A percentile compares a stretch with the other conserved stretches of the same genome.
These are phyloP conservation scores for Clamator glandarius DNA, from an alignment of 2,797 vertebrate species.

Conservation along the genomic window DNA sequence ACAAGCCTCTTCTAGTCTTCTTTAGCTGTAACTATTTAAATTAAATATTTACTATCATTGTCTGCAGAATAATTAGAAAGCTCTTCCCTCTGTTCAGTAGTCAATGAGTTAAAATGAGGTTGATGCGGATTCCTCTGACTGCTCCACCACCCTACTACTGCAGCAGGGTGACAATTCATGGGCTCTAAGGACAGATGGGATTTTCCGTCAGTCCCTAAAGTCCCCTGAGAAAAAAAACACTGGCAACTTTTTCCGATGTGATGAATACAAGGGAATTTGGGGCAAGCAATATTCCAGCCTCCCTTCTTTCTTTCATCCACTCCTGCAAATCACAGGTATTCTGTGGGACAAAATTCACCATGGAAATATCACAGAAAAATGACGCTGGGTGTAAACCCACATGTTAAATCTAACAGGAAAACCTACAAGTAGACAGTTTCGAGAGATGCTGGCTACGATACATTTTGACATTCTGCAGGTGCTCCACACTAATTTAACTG, in stretches of 20 bases:
- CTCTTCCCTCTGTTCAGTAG: neutral
- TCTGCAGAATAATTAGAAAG: constrained; percentile 2
- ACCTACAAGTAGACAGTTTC: neutral
- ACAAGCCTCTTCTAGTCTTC: neutral
- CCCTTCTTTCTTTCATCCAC: neutral
- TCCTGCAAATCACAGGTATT: neutral
- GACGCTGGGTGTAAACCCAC: neutral
- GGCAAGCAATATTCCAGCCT: neutral
- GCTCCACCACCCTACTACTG: neutral
- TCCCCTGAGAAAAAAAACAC: neutral
- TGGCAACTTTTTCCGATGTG: neutral
- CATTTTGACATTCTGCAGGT: neutral
- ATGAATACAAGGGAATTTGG: neutral
- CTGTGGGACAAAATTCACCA: neutral
- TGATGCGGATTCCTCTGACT: neutral
- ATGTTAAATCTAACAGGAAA: neutral
- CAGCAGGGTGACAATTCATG: neutral
- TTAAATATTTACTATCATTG: neutral
- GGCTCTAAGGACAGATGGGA: neutral
- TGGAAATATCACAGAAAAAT: neutral
- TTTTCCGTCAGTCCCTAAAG: neutral
- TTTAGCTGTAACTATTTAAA: neutral
- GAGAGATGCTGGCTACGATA: neutral
- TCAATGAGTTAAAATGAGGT: neutral
- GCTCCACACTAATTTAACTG: neutral